Evolutionary conservation across 2,888 invertebrate species (phyloP).

Genomic region (Gymnocheta viridis): DNA sequence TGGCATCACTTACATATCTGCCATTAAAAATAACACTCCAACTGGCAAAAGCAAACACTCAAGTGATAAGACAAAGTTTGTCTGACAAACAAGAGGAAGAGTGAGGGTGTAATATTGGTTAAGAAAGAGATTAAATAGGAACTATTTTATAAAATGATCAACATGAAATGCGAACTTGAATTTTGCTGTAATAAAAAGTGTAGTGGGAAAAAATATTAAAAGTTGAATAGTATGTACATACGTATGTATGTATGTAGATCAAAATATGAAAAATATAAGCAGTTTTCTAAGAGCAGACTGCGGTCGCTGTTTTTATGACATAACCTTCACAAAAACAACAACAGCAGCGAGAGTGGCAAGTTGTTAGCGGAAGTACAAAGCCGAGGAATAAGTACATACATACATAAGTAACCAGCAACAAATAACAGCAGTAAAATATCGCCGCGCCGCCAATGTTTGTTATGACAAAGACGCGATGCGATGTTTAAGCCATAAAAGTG

Average conservation of each 20-base stretch:
- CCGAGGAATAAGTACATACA: not conserved
- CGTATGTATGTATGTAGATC: too few relatives aligned
- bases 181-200: not conserved
- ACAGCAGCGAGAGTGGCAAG: not conserved
- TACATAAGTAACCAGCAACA: slow-evolving; percentile 3
- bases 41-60: too few relatives aligned
- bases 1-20: too few relatives aligned
- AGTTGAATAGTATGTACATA: too few relatives aligned
- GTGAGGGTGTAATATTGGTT: not conserved
- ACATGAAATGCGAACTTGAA: slow-evolving; percentile 44
- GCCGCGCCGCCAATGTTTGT: slow-evolving; percentile 7
- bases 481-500: slow-evolving; percentile 29
- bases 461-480: slow-evolving; percentile 1
- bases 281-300: not conserved
- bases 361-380: slow-evolving; percentile 25
- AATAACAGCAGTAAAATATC: slow-evolving; percentile 7
- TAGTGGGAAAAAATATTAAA: slow-evolving; percentile 6
- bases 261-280: not conserved
- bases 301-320: not conserved
- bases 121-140: slow-evolving; percentile 1
- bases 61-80: too few relatives aligned
- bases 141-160: slow-evolving; percentile 26
- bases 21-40: too few relatives aligned
- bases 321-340: not conserved
- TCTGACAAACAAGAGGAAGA: too few relatives aligned